Percentiles rank a stretch among this genome's conserved stretches.
These are phyloP conservation scores for Bergia sp. DNA, from an alignment of 92 coral and sea anemone species.

Conservation along the genomic window DNA sequence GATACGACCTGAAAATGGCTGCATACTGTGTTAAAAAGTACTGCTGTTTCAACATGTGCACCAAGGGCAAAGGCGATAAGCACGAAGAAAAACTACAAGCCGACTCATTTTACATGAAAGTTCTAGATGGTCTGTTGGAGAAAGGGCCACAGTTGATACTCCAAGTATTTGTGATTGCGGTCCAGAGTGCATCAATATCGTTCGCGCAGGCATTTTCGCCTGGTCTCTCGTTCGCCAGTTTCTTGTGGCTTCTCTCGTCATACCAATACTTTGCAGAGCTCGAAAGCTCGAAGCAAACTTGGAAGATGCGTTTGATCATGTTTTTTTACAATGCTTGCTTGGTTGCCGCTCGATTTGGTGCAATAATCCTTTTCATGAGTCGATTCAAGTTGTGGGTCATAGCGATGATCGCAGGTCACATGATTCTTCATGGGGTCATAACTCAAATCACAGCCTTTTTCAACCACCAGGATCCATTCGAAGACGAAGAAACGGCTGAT, in stretches of 20 bases:
- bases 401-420: constrained; percentile 12
- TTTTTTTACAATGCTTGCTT: constrained; percentile 21
- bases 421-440: constrained; percentile 19
- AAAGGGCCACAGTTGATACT: constrained; percentile 41
- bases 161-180: constrained; percentile 35
- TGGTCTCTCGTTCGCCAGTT: constrained; percentile 38
- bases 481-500: constrained; percentile 20
- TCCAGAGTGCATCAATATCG: constrained; percentile 19
- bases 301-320: constrained; percentile 38
- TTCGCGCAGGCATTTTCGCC: constrained; percentile 40
- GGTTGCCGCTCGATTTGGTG: constrained; percentile 40
- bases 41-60: constrained; percentile 24
- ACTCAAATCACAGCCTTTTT: neutral
- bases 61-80: neutral
- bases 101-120: constrained; percentile 36
- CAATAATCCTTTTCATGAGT: constrained; percentile 34
- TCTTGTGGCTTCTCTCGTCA: constrained; percentile 27
- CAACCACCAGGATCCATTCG: constrained; percentile 22
- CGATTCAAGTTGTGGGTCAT: constrained; percentile 23
- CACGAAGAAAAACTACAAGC: constrained; percentile 39
- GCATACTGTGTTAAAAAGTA: constrained; percentile 34
- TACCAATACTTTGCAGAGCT: constrained; percentile 41
- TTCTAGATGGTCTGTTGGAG: constrained; percentile 33
- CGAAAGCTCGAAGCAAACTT: constrained; percentile 38
- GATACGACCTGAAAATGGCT: constrained; percentile 38